Conservation (phyloP, 2,113 vertebrate species). For the Lontra canadensis region DNA sequence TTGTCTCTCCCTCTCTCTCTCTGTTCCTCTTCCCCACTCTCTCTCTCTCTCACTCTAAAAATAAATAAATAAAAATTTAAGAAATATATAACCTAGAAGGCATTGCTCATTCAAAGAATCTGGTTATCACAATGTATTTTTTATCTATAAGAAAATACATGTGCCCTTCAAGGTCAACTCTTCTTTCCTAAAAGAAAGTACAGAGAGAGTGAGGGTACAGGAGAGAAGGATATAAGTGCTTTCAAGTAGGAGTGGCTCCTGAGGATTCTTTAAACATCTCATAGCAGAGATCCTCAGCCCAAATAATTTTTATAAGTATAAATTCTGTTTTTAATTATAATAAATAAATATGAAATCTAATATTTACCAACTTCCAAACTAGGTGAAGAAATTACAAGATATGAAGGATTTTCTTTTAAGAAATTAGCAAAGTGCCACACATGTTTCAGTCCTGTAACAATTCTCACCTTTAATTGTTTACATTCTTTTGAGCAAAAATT, state of each 20-base stretch:
- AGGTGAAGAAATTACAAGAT: neutral
- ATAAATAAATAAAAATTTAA: neutral
- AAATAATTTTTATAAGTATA: neutral
- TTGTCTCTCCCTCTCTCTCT: neutral
- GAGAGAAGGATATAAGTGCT: neutral
- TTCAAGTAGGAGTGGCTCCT: neutral
- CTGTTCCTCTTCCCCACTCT: neutral
- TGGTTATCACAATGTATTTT: neutral
- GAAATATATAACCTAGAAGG: neutral
- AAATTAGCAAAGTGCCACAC: neutral
- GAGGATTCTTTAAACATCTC: too few relatives aligned
- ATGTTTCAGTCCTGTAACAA: neutral
- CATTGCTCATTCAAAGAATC: neutral
- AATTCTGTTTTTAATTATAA: neutral
- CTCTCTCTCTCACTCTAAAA: neutral
- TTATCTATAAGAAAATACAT: neutral
- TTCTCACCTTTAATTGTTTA: neutral
- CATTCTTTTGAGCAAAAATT: neutral
- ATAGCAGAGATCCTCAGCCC: neutral
- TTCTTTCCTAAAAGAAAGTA: neutral
- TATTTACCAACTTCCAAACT: neutral
- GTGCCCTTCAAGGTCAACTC: neutral
- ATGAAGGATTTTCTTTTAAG: neutral
- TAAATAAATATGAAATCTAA: neutral
- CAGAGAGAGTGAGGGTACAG: rapidly evolving